These are phyloP conservation scores for Hylaea fasciaria DNA, from an alignment of 2,888 invertebrate genomes.

Conservation along the genomic window DNA sequence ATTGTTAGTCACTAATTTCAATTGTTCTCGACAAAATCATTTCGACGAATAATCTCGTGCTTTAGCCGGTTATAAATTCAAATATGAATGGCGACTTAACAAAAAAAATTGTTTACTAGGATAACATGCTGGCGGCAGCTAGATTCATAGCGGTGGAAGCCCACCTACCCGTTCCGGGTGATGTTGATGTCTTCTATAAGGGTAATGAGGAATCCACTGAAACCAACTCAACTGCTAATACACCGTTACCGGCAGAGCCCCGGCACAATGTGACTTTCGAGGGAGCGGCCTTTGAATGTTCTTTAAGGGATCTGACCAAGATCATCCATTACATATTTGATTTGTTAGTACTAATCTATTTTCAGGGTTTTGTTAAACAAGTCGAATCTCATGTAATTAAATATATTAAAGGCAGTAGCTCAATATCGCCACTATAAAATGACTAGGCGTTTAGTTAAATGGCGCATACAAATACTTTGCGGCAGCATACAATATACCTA, in stretches of 20 bases:
- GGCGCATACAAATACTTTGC: no score
- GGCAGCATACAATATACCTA: no score
- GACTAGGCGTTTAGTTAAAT: no score
- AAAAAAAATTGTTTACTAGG: slow-evolving; percentile 49
- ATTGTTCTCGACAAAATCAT: no score
- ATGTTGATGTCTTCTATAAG: slow-evolving; percentile 63
- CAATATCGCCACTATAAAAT: no score
- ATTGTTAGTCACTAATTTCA: slow-evolving; percentile 35
- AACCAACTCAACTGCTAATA: neutral
- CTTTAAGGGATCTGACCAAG: slow-evolving; percentile 62
- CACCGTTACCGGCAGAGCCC: accelerated
- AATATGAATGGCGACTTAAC: neutral
- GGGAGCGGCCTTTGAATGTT: slow-evolving; percentile 60
- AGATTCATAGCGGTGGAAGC: slow-evolving; percentile 55
- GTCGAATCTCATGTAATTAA: no score
- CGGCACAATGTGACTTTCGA: slow-evolving; percentile 57
- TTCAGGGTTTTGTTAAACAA: neutral
- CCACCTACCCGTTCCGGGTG: slow-evolving; percentile 58
- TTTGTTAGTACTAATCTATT: slow-evolving; percentile 58
- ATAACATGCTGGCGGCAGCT: slow-evolving; percentile 74
- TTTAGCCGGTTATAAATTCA: no score
- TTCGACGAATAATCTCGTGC: no score
- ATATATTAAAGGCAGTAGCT: no score
- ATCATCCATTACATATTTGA: slow-evolving; percentile 81
- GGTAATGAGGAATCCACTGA: slow-evolving; percentile 44